These are phyloP conservation scores for Peromyscus maniculatus DNA, from an alignment of 2,113 vertebrate species.

Conservation along the genomic window DNA sequence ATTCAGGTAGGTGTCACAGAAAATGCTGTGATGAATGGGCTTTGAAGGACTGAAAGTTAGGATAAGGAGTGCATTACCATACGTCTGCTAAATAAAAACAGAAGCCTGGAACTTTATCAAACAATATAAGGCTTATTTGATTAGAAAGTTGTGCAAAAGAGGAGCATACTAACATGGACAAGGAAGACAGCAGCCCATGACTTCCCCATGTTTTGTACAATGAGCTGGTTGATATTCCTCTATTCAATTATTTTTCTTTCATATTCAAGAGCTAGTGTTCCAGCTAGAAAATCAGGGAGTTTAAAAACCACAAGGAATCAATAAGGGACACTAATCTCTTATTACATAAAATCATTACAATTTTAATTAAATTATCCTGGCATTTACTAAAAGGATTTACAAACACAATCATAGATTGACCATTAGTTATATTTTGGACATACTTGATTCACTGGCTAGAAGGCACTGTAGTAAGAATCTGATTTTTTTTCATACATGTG, in stretches of 20 bases:
- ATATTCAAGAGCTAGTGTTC: conserved; percentile 2
- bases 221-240: neutral
- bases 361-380: conserved; percentile 11
- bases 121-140: neutral
- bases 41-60: neutral
- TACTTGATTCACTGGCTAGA: neutral
- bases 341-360: conserved; percentile 45
- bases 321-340: conserved; percentile 25
- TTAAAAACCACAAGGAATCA: conserved; percentile 6
- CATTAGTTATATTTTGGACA: conserved; percentile 13
- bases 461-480: neutral
- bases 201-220: neutral
- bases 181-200: too few relatives aligned
- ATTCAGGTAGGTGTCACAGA: neutral
- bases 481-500: neutral
- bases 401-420: conserved; percentile 15
- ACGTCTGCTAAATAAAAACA: neutral
- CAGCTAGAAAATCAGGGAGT: conserved; percentile 1
- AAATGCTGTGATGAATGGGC: neutral
- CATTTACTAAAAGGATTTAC: conserved; percentile 39
- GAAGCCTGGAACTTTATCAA: neutral
- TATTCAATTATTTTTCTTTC: neutral
- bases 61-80: neutral
- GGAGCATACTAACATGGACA: neutral
- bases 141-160: neutral